phyloP scores from a whole-genome alignment of 1,140 invertebrate genomes.

The Pseudachorutes palmiensis region DNA sequence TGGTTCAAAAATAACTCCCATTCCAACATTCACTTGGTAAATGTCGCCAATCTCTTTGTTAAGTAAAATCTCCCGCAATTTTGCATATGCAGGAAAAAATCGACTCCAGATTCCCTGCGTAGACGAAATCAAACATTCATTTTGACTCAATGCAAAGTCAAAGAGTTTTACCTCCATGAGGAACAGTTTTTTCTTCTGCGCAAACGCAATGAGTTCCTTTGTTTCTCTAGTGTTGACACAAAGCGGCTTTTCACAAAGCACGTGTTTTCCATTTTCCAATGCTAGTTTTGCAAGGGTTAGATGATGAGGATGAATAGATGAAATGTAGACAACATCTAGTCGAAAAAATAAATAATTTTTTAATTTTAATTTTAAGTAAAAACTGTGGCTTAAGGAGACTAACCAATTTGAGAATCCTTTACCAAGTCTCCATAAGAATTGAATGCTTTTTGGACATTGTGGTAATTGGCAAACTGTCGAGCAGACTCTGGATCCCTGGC shows the following conservation, averaged over 20 bases:
- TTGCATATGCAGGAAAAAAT: background rate
- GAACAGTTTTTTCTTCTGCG: slow-evolving; percentile 58
- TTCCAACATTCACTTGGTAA: background rate
- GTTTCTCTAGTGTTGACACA: slow-evolving; percentile 63
- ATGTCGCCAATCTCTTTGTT: background rate
- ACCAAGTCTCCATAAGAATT: no score
- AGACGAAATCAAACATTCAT: background rate
- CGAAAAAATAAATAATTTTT: no score
- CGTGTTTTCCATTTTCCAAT: slow-evolving; percentile 65
- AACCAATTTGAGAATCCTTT: no score
- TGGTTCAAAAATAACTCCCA: background rate
- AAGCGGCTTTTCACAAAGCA: slow-evolving; percentile 76
- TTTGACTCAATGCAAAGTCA: background rate
- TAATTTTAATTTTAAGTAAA: no score
- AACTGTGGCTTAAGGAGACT: no score
- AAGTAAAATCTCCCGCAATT: background rate
- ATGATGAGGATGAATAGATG: slow-evolving; percentile 62
- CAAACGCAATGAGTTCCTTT: slow-evolving; percentile 51
- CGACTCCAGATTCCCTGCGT: background rate
- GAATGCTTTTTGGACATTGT: no score
- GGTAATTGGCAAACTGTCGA: no score
- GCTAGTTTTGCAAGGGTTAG: slow-evolving; percentile 57
- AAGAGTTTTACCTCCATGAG: slow-evolving; percentile 57
- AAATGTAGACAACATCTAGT: slow-evolving; percentile 66
- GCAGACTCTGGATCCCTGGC: no score